These are phyloP conservation scores for Trogon melanurus DNA, from an alignment of 2,113 vertebrate genomes.

Conservation along the genomic window DNA sequence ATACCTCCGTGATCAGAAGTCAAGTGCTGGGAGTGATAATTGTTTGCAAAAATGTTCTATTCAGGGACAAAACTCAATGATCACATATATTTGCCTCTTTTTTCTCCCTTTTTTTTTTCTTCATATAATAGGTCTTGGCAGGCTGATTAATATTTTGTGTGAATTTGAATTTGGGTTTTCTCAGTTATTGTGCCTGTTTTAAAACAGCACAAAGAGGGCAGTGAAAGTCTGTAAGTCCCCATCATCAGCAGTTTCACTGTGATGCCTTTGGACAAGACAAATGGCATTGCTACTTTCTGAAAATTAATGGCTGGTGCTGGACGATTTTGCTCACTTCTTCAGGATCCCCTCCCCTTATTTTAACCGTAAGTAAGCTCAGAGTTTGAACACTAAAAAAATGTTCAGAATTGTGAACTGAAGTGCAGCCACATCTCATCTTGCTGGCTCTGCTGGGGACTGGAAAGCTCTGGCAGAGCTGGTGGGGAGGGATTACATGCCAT, in stretches of 20 bases:
- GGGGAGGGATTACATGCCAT: not conserved
- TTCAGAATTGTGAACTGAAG: not conserved
- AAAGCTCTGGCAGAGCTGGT: not conserved
- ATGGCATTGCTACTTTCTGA: not conserved
- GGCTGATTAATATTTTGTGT: not conserved
- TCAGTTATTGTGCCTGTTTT: not conserved
- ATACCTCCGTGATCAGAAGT: slow-evolving; percentile 26
- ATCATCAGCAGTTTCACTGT: not conserved
- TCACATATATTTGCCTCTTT: not conserved
- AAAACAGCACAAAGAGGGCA: not conserved
- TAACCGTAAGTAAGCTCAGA: not conserved
- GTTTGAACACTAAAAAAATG: not conserved
- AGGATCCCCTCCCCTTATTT: not conserved
- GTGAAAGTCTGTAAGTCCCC: not conserved
- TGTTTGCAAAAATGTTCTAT: not conserved
- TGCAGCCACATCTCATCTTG: not conserved
- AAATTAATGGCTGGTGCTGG: not conserved
- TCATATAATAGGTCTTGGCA: not conserved
- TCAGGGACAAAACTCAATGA: not conserved
- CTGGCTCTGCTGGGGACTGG: not conserved
- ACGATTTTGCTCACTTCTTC: not conserved
- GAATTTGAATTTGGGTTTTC: not conserved
- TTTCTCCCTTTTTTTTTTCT: not conserved
- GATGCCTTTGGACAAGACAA: slow-evolving; percentile 26
- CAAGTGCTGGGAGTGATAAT: slow-evolving; percentile 6